These are phyloP conservation scores for Rhizomys pruinosus DNA, from an alignment of 2,113 vertebrate species.

Conservation along the genomic window DNA sequence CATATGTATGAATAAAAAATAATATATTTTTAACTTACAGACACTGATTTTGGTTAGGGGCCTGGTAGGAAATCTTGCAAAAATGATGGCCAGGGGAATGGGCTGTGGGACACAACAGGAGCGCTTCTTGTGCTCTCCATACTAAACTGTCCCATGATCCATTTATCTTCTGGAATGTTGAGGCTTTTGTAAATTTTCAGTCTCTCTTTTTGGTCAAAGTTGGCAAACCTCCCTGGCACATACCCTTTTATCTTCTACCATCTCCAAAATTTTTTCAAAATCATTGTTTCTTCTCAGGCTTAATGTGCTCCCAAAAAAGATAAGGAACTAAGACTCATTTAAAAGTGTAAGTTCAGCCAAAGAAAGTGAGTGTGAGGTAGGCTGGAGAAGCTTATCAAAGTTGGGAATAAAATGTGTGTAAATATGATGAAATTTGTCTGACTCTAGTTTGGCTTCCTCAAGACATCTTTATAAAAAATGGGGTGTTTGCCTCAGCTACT, in stretches of 20 bases:
- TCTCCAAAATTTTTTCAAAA: slow-evolving; percentile 41
- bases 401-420: slow-evolving; percentile 23
- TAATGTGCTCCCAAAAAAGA: background rate
- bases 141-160: background rate
- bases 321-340: slow-evolving; percentile 35
- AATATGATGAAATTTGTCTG: slow-evolving; percentile 12
- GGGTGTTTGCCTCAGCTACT: slow-evolving; percentile 5
- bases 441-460: slow-evolving; percentile 10
- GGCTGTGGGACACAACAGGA: background rate
- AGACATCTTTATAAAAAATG: slow-evolving; percentile 46
- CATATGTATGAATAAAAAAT: no score
- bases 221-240: background rate
- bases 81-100: no score
- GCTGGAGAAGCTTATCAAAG: background rate
- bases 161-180: background rate
- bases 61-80: no score
- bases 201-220: background rate
- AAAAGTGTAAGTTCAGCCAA: slow-evolving; percentile 45
- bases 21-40: no score
- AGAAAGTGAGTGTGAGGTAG: slow-evolving; percentile 12
- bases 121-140: background rate
- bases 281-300: slow-evolving; percentile 36
- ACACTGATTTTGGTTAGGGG: no score
- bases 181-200: background rate
- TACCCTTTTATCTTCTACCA: background rate